Evolutionary conservation across 2,113 vertebrate genomes (phyloP).

Genomic region (Myotis lucifugus): DNA sequence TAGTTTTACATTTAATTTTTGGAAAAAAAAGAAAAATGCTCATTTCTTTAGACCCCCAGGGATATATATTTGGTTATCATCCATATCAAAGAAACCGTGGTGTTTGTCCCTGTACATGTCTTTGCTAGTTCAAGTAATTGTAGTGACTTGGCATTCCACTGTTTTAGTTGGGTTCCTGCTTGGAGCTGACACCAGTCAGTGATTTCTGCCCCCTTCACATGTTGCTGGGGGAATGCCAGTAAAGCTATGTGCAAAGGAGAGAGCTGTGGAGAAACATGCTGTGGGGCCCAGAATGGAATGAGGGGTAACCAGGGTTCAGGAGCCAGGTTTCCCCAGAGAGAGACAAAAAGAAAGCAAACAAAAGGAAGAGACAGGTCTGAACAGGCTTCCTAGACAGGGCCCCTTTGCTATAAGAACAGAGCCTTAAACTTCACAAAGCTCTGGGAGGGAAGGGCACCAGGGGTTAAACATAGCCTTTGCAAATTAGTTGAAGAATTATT

Average conservation of each 20-base stretch:
- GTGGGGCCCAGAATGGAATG: slow-evolving; percentile 51
- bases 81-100: slow-evolving; percentile 57
- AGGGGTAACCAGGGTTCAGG: slow-evolving; percentile 63
- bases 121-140: slow-evolving; percentile 66
- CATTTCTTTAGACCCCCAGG: slow-evolving; percentile 3
- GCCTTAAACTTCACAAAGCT: slow-evolving; percentile 54
- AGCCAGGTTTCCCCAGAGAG: slow-evolving; percentile 68
- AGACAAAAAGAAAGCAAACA: slow-evolving; percentile 73
- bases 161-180: slow-evolving; percentile 39
- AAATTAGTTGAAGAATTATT: slow-evolving; percentile 57
- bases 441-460: slow-evolving; percentile 15
- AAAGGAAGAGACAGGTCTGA: slow-evolving; percentile 68
- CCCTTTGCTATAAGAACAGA: slow-evolving; percentile 60
- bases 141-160: slow-evolving; percentile 59
- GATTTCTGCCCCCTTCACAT: slow-evolving; percentile 33
- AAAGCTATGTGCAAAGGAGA: slow-evolving; percentile 58
- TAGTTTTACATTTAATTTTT: slow-evolving; percentile 62
- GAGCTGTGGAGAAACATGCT: slow-evolving; percentile 42
- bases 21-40: background rate
- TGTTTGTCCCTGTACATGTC: slow-evolving; percentile 52
- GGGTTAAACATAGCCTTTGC: slow-evolving; percentile 51
- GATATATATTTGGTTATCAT: slow-evolving; percentile 41
- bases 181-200: slow-evolving; percentile 46
- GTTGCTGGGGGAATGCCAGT: slow-evolving; percentile 61
- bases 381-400: slow-evolving; percentile 60